These are phyloP conservation scores for Popillia japonica DNA, from an alignment of 1,140 invertebrate species.

Conservation along the genomic window DNA sequence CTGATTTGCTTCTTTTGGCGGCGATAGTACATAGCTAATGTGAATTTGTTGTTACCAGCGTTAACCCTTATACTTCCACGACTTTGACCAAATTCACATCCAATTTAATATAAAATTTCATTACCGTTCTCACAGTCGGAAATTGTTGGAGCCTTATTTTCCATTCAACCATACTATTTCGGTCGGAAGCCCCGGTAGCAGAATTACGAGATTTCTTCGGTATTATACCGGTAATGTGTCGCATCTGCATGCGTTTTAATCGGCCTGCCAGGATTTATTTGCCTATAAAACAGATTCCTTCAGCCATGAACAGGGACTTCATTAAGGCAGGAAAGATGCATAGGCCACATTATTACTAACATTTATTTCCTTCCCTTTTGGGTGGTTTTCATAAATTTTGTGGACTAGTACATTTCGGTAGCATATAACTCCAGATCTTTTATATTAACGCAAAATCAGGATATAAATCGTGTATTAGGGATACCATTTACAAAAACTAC, in stretches of 20 bases:
- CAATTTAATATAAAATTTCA: conserved; percentile 25
- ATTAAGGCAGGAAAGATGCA: conserved; percentile 53
- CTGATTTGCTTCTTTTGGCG: too few species aligned
- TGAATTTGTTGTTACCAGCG: background rate
- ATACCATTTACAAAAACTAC: background rate
- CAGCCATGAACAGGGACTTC: conserved; percentile 53
- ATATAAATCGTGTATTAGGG: conserved; percentile 9
- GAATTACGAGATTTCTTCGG: conserved; percentile 48
- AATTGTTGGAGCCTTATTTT: background rate
- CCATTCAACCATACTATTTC: background rate
- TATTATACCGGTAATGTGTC: conserved; percentile 48
- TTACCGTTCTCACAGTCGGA: background rate
- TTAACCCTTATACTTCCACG: background rate
- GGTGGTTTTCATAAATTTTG: conserved; percentile 48
- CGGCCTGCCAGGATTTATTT: conserved; percentile 52
- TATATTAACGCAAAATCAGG: conserved; percentile 19
- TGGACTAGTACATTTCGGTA: background rate
- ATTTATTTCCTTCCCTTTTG: conserved; percentile 52
- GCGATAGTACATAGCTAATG: too few species aligned
- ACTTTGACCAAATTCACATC: conserved; percentile 5
- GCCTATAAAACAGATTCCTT: conserved; percentile 56
- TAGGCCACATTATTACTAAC: conserved; percentile 52
- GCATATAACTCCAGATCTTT: conserved; percentile 7
- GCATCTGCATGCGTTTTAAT: conserved; percentile 54
- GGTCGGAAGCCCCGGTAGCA: background rate